These are phyloP conservation scores for Neoarius graeffei DNA, from an alignment of 2,113 vertebrate genomes.

Conservation along the genomic window DNA sequence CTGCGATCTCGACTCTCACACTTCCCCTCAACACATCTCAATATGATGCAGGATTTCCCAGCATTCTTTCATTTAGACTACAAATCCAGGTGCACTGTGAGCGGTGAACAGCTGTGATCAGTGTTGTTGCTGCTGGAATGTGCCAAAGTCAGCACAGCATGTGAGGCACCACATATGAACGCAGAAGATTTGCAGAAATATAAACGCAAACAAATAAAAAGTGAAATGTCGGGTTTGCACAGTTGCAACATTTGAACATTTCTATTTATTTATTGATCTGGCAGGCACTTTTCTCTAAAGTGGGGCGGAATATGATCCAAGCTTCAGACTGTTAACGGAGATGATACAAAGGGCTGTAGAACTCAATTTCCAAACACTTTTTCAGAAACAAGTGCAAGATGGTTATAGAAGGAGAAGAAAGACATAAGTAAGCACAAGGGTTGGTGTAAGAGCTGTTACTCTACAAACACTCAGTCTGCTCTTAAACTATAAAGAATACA, in stretches of 20 bases:
- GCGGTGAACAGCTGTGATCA: constrained; percentile 11
- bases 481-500: constrained; percentile 24
- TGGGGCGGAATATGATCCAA: not conserved
- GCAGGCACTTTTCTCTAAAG: not conserved
- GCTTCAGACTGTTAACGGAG: constrained; percentile 11
- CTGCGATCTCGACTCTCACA: constrained; percentile 51
- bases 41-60: constrained; percentile 50
- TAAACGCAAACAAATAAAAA: constrained; percentile 29
- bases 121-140: not conserved
- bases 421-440: constrained; percentile 24
- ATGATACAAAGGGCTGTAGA: constrained; percentile 1
- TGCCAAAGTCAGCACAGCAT: not conserved
- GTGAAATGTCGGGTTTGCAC: constrained; percentile 31
- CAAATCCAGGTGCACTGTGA: constrained; percentile 31
- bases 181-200: constrained; percentile 28
- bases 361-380: not conserved
- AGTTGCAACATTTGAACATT: constrained; percentile 14
- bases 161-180: constrained; percentile 1
- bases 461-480: not conserved
- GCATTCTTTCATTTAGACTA: constrained; percentile 41
- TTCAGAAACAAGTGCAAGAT: not conserved
- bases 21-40: constrained; percentile 46
- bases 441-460: not conserved
- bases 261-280: constrained; percentile 21
- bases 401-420: constrained; percentile 16